Evolutionary conservation across 2,888 invertebrate genomes (phyloP).

Genomic region (Scaptomyza tumidula): DNA sequence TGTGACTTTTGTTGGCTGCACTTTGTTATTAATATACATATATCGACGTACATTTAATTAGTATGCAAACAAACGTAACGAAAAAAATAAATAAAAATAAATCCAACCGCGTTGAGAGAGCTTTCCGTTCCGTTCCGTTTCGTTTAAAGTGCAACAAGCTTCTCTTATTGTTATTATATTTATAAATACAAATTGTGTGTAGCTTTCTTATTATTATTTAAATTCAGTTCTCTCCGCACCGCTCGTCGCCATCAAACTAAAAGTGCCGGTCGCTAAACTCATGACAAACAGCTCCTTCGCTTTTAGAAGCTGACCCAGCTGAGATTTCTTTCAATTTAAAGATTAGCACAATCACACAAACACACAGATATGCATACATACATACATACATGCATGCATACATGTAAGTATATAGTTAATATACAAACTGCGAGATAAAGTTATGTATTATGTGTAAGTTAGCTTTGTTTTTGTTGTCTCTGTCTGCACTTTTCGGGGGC

Average conservation of each 20-base stretch:
- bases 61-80: neutral
- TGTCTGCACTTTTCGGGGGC: constrained; percentile 40
- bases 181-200: neutral
- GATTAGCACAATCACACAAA: constrained; percentile 62
- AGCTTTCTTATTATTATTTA: neutral
- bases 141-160: constrained; percentile 4
- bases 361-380: constrained; percentile 6
- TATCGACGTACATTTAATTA: constrained; percentile 19
- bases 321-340: constrained; percentile 75
- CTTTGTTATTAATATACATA: constrained; percentile 13
- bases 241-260: constrained; percentile 62
- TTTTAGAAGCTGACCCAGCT: constrained; percentile 54
- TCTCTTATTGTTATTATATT: constrained; percentile 16
- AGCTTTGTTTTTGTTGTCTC: constrained; percentile 35
- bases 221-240: constrained; percentile 44
- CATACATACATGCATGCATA: constrained; percentile 1
- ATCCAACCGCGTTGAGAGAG: neutral
- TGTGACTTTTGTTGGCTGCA: constrained; percentile 7
- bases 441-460: constrained; percentile 62
- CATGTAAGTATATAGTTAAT: neutral
- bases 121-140: constrained; percentile 1
- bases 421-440: constrained; percentile 33
- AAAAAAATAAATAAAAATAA: neutral
- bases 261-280: constrained; percentile 54
- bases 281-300: constrained; percentile 40